Evolutionary conservation across 2,113 vertebrate species (phyloP), one percentile per base, ranked within the genome.

Genomic region (Cephalopholis sonnerati): DNA sequence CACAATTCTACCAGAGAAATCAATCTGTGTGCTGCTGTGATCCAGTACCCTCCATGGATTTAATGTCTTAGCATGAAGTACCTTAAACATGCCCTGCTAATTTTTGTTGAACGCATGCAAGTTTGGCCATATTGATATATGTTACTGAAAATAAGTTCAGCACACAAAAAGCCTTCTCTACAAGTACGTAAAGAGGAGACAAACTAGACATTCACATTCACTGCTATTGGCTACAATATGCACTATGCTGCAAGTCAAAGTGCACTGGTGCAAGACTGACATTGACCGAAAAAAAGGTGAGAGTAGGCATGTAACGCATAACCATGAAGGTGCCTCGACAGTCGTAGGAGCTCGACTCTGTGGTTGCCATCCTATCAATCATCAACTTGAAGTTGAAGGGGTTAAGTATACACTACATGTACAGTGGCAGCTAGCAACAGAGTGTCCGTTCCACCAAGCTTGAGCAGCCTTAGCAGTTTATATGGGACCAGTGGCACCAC

Each of bases 301-400:
- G 91, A 92, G 87, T 86, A 92, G 93, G 93, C 93, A 93, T 93
- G 92, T 93, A 86, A 91, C 79, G 93, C 94, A 92, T 83, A 94
- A 93, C 93, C 92, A 93, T 91, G 91, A 88, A 81, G 92, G 94
- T 94, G 96, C 92, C 65, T 93, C 27, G 79, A 94, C 95, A 80
- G 81, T 89, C 46, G 77, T 86, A 91, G 93, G 94, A 95, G 95
- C 94, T 94, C 92, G 87, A 93, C 93, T 94, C 94, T 94, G 89
- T 87, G 84, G 74, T 77, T 85, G 80, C 74, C 77, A 74, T 68
- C 79, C 79, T 59, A 89, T 68, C 72, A 87, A 84, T 82, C 83
- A 44, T 83, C 79, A 89, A 77, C 81, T 53, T 74, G 24, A 63
- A 74, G 83, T 90, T 90, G 67, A 81, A 27, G 17, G 61, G 65